Evolutionary conservation across 2,888 invertebrate genomes (phyloP).

Genomic region (Chelonus formosanus): DNA sequence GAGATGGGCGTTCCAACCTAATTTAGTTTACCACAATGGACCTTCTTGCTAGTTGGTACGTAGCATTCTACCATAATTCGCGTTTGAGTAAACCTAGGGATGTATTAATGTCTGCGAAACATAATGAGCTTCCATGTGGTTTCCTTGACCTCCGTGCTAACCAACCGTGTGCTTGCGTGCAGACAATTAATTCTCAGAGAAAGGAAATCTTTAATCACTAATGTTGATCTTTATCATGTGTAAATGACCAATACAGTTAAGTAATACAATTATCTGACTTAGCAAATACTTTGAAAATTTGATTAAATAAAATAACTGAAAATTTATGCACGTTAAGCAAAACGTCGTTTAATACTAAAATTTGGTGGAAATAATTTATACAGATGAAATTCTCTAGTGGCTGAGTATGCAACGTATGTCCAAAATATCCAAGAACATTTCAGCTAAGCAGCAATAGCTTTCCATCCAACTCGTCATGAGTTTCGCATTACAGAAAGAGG

Average conservation of each 20-base stretch:
- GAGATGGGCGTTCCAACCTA: constrained; percentile 34
- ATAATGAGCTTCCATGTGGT: constrained; percentile 35
- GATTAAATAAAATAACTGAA: neutral
- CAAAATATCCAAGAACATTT: constrained; percentile 27
- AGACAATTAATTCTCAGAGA: constrained; percentile 12
- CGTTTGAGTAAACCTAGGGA: constrained; percentile 23
- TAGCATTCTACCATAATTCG: constrained; percentile 31
- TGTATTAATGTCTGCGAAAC: constrained; percentile 32
- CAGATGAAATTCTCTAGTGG: constrained; percentile 27
- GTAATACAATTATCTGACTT: too few relatives aligned
- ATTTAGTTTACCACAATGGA: constrained; percentile 35
- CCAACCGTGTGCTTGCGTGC: constrained; percentile 8
- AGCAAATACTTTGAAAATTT: neutral
- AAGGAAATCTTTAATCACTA: neutral
- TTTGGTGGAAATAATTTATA: constrained; percentile 20
- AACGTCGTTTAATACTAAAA: constrained; percentile 20
- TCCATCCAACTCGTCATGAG: constrained; percentile 22
- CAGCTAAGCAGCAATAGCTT: constrained; percentile 2
- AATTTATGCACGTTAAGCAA: constrained; percentile 16
- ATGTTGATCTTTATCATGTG: constrained; percentile 1
- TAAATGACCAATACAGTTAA: neutral
- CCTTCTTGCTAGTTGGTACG: constrained; percentile 24
- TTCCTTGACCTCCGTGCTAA: constrained; percentile 26
- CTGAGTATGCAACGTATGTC: constrained; percentile 32
- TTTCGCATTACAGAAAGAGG: constrained; percentile 7